Evolutionary conservation across 2,797 vertebrate genomes (phyloP).

Genomic region (Sebastes oblongus): DNA sequence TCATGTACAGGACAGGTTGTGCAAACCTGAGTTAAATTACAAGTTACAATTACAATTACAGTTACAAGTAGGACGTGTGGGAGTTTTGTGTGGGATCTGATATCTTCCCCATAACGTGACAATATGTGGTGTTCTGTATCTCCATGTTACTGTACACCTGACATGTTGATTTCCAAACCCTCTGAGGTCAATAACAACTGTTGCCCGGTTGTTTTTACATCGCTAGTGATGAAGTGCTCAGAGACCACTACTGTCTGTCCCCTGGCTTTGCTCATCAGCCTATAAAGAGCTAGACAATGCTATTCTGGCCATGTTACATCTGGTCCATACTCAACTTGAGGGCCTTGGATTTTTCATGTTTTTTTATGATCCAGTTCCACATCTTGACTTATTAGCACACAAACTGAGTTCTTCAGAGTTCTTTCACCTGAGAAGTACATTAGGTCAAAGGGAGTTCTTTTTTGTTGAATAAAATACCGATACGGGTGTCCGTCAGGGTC

Average conservation of each 20-base stretch:
- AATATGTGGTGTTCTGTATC: neutral
- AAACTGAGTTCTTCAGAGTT: neutral
- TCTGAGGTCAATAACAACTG: neutral
- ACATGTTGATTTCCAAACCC: neutral
- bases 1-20: neutral
- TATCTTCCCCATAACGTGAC: neutral
- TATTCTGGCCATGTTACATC: neutral
- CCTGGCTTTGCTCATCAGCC: neutral
- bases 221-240: neutral
- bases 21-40: neutral
- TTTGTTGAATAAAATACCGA: neutral
- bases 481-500: neutral
- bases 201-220: neutral
- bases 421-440: neutral
- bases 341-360: neutral
- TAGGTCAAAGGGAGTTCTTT: neutral
- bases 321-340: neutral
- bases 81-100: neutral
- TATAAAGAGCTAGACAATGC: neutral
- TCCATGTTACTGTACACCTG: neutral
- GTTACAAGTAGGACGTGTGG: neutral
- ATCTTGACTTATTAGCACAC: slow-evolving; percentile 1
- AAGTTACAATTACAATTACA: too few species aligned
- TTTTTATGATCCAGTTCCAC: neutral
- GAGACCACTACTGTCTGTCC: neutral